Base-by-base conservation (phyloP, 2,888 invertebrate genomes). In the Troides aeacus region DNA sequence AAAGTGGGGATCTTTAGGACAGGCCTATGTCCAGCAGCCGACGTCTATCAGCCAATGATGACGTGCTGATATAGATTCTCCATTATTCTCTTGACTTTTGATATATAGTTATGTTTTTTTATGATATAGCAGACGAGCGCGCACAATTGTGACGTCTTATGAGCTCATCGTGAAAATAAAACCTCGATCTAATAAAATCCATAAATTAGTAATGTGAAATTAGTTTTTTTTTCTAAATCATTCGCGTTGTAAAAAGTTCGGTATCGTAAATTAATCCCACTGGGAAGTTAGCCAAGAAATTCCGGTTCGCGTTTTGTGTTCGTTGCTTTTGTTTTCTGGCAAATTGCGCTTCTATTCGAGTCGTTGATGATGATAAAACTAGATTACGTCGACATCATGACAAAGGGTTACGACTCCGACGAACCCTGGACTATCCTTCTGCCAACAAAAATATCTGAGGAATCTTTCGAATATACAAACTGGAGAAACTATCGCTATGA, bases 271-370 rank as follows among this genome's bases (percentile, higher is more conserved):
- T 64, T 64, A 64, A 58, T 53, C n/a, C 53, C n/a, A 64, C 23
- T 64, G 64, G 64, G 64, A 64, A 64, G 39, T 57, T 21, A 23
- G 64, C 64, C 64, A 64, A 64, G 64, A 42, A 42, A 64, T 64
- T 64, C 24, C 4, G 42, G 18, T 39, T 21, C 57, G 2, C 24
- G 57, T 36, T 30, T 21, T 64, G 10, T 58, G 23, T 64, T 21
- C 57, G 39, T 64, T 64, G 42, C 56, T 58, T 64, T 56, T 64
- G 30, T 57, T 21, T 58, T 15, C 18, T 21, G 57, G 39, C 64
- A 64, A 64, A 64, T 58, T 39, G n/a, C n/a, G 1, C 12, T 64
- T 64, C 56, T 57, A 64, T 64, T 21, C 57, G 53, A 15, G 23
- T 57, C 56, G 39, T 6, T 64, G 53, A 63, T 42, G 17, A 46